These are phyloP conservation scores for Podotricha telesiphe DNA, from an alignment of 2,888 invertebrate genomes.

Conservation along the genomic window DNA sequence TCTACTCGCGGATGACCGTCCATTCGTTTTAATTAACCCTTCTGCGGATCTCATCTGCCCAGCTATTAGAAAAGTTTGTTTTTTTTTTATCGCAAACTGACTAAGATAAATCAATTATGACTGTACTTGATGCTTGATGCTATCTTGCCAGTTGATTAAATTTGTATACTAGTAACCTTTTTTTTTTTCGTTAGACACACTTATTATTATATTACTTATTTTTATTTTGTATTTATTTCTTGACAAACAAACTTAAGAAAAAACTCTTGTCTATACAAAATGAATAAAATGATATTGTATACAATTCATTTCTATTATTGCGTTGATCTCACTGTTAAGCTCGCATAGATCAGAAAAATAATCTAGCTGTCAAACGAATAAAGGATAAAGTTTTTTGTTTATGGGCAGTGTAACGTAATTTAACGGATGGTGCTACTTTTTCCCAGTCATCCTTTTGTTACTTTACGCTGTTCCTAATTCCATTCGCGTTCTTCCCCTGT, in stretches of 20 bases:
- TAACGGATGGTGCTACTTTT: conserved; percentile 32
- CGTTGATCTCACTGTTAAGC: conserved; percentile 14
- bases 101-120: conserved; percentile 71
- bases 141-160: conserved; percentile 37
- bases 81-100: conserved; percentile 58
- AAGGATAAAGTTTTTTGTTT: conserved; percentile 33
- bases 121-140: conserved; percentile 52
- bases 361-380: conserved; percentile 32
- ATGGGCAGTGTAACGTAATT: conserved; percentile 29
- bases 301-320: conserved; percentile 18
- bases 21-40: conserved; percentile 82
- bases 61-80: conserved; percentile 66
- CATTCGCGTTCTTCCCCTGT: conserved; percentile 54
- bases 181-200: not conserved
- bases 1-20: conserved; percentile 75
- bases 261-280: not conserved
- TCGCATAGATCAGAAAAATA: conserved; percentile 25
- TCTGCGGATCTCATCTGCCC: conserved; percentile 66
- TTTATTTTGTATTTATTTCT: not conserved
- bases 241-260: not conserved
- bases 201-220: not conserved
- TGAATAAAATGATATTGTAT: conserved; percentile 4
- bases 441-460: conserved; percentile 34
- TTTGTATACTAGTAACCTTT: not conserved
- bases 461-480: conserved; percentile 47